These are phyloP conservation scores for Hormaphis cornu DNA, from an alignment of 1,140 invertebrate genomes.

Conservation along the genomic window DNA sequence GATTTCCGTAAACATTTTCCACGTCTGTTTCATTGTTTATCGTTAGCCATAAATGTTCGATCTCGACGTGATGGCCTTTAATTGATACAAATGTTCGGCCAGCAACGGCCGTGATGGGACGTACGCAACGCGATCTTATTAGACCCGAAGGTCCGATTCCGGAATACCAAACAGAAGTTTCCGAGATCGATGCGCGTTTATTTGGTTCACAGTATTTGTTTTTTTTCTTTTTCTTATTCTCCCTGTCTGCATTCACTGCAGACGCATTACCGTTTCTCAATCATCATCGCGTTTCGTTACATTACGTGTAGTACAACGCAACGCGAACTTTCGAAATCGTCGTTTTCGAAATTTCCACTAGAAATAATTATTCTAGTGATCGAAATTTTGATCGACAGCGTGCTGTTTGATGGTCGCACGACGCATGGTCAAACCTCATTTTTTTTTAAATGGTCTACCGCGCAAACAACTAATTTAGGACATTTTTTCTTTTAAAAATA, in stretches of 20 bases:
- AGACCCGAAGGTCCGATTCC: conserved; percentile 4
- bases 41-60: neutral
- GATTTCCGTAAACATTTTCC: neutral
- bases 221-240: neutral
- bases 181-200: conserved; percentile 1
- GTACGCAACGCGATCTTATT: conserved; percentile 14
- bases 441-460: too few species aligned
- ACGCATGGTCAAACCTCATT: too few species aligned
- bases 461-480: too few species aligned
- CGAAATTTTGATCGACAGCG: too few species aligned
- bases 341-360: too few species aligned
- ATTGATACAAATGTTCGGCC: conserved; percentile 30
- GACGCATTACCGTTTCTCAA: too few species aligned
- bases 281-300: too few species aligned
- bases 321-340: too few species aligned
- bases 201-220: neutral
- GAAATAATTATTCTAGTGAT: too few species aligned
- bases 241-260: neutral
- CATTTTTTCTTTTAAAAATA: too few species aligned
- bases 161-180: conserved; percentile 18
- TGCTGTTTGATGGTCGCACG: too few species aligned
- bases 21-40: conserved; percentile 11
- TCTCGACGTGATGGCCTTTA: conserved; percentile 5
- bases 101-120: neutral
- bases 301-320: too few species aligned